These are phyloP conservation scores for Gallinago paraguaiae DNA, from an alignment of 2,113 vertebrate species.

Conservation along the genomic window DNA sequence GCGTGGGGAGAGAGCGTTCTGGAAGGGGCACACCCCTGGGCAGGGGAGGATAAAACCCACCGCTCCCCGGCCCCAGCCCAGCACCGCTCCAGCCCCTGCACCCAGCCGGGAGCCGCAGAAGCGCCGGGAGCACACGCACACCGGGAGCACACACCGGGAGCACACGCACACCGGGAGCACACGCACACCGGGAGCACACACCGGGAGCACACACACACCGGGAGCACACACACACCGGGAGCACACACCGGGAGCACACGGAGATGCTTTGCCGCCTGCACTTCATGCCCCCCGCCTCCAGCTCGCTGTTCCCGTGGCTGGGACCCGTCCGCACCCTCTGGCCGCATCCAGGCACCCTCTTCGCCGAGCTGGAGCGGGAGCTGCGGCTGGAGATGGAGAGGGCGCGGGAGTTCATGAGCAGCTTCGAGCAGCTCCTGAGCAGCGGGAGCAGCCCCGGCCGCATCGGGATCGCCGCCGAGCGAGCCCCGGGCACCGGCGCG, in stretches of 20 bases:
- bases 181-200: too few species aligned
- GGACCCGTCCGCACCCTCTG: conserved; percentile 61
- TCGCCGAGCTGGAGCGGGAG: conserved; percentile 49
- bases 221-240: neutral
- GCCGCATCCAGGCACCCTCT: conserved; percentile 41
- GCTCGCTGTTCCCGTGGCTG: conserved; percentile 16
- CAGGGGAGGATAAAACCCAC: conserved; percentile 37
- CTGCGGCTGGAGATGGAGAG: conserved; percentile 43
- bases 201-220: neutral
- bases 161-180: too few species aligned
- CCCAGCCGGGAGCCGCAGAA: neutral
- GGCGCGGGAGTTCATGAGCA: conserved; percentile 54
- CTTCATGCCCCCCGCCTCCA: conserved; percentile 15
- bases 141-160: too few species aligned
- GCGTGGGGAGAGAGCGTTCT: conserved; percentile 48
- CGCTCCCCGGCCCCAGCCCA: neutral
- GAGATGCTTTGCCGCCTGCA: conserved; percentile 64
- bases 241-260: neutral
- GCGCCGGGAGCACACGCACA: neutral
- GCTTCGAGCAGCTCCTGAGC: conserved; percentile 31
- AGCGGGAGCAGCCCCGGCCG: neutral
- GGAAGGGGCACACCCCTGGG: conserved; percentile 48
- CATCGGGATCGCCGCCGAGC: neutral
- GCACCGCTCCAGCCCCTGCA: neutral
- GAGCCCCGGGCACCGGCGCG: fast-evolving